Evolutionary conservation across 2,113 vertebrate species (phyloP).

Genomic region (Centrocercus urophasianus): DNA sequence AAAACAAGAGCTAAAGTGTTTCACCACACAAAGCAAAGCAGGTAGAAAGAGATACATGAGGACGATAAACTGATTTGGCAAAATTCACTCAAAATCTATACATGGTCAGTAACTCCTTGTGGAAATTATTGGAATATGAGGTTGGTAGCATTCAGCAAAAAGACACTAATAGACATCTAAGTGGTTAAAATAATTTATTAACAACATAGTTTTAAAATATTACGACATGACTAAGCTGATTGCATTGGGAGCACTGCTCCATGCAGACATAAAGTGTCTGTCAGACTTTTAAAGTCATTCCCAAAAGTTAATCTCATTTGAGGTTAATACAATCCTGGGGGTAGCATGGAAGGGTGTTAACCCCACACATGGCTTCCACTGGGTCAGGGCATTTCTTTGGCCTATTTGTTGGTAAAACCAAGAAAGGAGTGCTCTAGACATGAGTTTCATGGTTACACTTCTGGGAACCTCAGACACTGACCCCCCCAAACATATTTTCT

Average conservation of each 20-base stretch:
- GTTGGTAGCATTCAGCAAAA: conserved; percentile 41
- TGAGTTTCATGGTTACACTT: neutral
- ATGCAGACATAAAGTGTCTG: neutral
- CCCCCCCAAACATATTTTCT: neutral
- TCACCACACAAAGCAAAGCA: conserved; percentile 8
- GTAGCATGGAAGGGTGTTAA: neutral
- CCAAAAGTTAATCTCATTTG: neutral
- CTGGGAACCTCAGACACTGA: neutral
- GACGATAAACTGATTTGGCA: conserved; percentile 58
- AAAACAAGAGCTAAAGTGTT: conserved; percentile 38
- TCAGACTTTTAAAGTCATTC: neutral
- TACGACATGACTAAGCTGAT: neutral
- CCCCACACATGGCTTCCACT: fast-evolving
- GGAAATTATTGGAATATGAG: conserved; percentile 52
- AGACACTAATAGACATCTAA: conserved; percentile 45
- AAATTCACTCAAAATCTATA: conserved; percentile 66
- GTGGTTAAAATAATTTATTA: conserved; percentile 59
- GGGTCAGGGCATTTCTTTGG: neutral
- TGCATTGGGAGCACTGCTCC: neutral
- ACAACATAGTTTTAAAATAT: neutral
- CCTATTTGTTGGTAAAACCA: neutral
- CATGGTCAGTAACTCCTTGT: conserved; percentile 55
- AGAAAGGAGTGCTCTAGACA: neutral
- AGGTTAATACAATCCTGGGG: neutral
- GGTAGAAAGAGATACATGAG: conserved; percentile 16